Percentiles rank a stretch among this genome's conserved stretches.
Evolutionary conservation across 2,113 vertebrate species (phyloP).

Genomic region (Chauna torquata): DNA sequence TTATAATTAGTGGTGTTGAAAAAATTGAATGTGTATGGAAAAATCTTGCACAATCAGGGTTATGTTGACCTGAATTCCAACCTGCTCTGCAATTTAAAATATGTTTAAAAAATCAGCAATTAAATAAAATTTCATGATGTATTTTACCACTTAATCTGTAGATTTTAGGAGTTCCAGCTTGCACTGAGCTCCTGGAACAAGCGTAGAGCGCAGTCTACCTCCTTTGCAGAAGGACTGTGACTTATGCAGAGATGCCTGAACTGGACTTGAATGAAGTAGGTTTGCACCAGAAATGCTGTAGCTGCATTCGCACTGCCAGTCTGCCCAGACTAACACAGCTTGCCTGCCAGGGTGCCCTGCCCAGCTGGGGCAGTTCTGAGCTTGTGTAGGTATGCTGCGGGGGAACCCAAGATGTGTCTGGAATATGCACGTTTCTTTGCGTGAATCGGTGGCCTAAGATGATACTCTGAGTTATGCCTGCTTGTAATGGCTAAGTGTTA

Average conservation of each 20-base stretch:
- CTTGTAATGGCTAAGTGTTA: not conserved
- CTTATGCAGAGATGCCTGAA: not conserved
- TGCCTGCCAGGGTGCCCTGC: not conserved
- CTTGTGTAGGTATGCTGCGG: not conserved
- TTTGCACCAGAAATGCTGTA: not conserved
- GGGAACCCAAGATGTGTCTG: not conserved
- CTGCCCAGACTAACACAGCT: not conserved
- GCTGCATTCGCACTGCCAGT: no score
- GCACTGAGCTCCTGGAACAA: not conserved
- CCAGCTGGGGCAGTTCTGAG: not conserved
- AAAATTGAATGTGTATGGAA: not conserved
- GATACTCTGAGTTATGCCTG: not conserved
- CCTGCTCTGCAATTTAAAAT: not conserved
- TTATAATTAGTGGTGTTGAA: not conserved
- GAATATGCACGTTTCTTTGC: not conserved
- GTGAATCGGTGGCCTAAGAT: accelerated
- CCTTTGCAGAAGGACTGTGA: not conserved
- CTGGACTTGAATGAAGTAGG: not conserved
- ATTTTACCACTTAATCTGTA: not conserved
- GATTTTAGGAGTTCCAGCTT: not conserved
- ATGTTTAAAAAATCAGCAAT: not conserved
- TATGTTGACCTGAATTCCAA: accelerated
- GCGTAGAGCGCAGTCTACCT: not conserved
- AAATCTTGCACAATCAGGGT: not conserved
- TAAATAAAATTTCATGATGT: not conserved